Base-by-base conservation (phyloP, 2,797 vertebrate species). In the Semotilus atromaculatus region DNA sequence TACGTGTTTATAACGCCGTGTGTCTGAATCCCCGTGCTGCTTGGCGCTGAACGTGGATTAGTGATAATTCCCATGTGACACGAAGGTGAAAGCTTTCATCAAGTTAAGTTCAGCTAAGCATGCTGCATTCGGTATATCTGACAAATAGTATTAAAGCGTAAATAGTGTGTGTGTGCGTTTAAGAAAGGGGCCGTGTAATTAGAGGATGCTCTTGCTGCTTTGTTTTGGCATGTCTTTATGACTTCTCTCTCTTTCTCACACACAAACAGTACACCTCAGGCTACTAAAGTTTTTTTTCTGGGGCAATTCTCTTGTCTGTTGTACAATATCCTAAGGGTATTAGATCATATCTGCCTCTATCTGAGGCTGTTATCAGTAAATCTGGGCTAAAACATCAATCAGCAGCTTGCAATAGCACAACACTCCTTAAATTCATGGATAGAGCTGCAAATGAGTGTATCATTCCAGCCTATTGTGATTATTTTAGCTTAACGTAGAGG, bases 201-300 rank as follows among this genome's bases (percentile, higher is more conserved):
- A 78, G n/a, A 77, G 72, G 6, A 73, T 83, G 58, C 40, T 29
- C 48, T 31, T 38, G 14, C 13, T 26, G 34, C 72, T 71, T 84
- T 86, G 84, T 87, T 87, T 83, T 86, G 81, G 55, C 76, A 82
- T 38, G 36, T 84, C 60, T 58, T 74, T 45, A 19, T 51, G 38
- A 67, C 58, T 62, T 64, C 43, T 21, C 64, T 18, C 51, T 71
- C 68, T 45, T 31, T 66, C 36, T 75, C 40, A 79, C 68, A 79
- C 86, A 62, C 36, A 43, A 64, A 70, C 62, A 55, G 51, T 53
- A 55, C 13, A 81, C 86, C 48, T 55, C 29, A 81, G 67, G 71
- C 73, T 80, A 38, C 70, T 80, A n/a, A 72, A 82, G 73, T 29
- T 51, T 78, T 45, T 10, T 83, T 83, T 66, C 51, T 55, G 8